Base-by-base conservation (phyloP, 2,888 invertebrate species). In the Cistogaster globosa region DNA sequence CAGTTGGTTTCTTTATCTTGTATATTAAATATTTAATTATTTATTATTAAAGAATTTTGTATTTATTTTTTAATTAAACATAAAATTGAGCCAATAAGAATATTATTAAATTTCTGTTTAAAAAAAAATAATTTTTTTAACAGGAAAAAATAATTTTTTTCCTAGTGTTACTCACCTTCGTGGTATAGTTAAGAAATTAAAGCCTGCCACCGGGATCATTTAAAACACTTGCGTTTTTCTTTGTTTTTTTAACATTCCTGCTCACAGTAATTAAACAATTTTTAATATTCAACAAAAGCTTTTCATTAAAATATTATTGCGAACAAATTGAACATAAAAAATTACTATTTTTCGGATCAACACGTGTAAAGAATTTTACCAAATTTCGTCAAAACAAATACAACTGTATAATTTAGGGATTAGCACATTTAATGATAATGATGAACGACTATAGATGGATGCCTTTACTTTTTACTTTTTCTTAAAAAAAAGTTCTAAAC, bases 361-460 rank as follows among this genome's bases (percentile, higher is more conserved):
- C 83, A 80, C 84, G 84, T 86, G 82, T 74, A 22, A 58, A 82
- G 84, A 82, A 86, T 86, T 82, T 79, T 77, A 78, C 48, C 65
- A 62, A 32, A 62, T 62, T 67, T 57, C 4, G 45, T 7, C 58
- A 58, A 20, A 38, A 69, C 18, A 67, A 42, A 67, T 36, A 67
- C 16, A 60, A 58, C 4, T 51, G 45, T 4, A 71, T 58, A 65
- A 71, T 69, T 60, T 57, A 84, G 69, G 69, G 82, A 82, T 82
- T 82, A 74, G 60, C 74, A 75, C 65, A 78, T 65, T 58, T 81
- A 85, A 85, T 78, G 82, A 69, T 74, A 65, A 71, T 79, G 68
- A 67, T 18, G 36, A 36, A 32, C 8, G 45, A 26, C 26, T 63
- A 16, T 63, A 26, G 16, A 75, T 36, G 63, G 62, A 22, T 51